Evolutionary conservation across 2,113 vertebrate genomes (phyloP).

Genomic region (Bos javanicus): DNA sequence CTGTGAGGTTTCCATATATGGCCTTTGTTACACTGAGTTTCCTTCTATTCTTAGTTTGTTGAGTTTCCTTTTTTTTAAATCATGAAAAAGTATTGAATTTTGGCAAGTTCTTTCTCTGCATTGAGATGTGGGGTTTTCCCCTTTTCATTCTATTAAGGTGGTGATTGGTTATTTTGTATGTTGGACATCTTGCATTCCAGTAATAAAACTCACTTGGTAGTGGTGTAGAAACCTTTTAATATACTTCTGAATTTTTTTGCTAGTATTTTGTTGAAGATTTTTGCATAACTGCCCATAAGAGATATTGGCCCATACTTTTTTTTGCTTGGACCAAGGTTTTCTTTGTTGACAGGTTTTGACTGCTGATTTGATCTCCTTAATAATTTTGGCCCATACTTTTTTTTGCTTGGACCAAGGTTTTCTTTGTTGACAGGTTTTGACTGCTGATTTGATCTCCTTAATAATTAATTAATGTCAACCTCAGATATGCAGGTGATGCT

Average conservation of each 20-base stretch:
- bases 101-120: not conserved
- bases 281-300: rapidly evolving
- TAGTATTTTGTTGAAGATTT: not conserved
- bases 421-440: not conserved
- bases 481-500: not conserved
- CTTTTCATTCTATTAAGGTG: not conserved
- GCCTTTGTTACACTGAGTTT: not conserved
- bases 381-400: not conserved
- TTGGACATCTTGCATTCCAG: not conserved
- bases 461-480: not conserved
- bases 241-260: too few species aligned
- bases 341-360: not conserved
- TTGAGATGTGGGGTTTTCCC: too few species aligned
- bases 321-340: not conserved
- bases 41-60: not conserved
- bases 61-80: not conserved
- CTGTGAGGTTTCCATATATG: rapidly evolving
- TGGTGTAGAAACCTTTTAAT: not conserved
- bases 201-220: not conserved
- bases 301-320: not conserved
- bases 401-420: not conserved
- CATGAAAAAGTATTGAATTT: not conserved
- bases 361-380: not conserved
- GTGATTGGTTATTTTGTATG: too few species aligned
- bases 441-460: not conserved